Evolutionary conservation across 2,888 invertebrate genomes (phyloP).

Genomic region (Lottia gigantea): DNA sequence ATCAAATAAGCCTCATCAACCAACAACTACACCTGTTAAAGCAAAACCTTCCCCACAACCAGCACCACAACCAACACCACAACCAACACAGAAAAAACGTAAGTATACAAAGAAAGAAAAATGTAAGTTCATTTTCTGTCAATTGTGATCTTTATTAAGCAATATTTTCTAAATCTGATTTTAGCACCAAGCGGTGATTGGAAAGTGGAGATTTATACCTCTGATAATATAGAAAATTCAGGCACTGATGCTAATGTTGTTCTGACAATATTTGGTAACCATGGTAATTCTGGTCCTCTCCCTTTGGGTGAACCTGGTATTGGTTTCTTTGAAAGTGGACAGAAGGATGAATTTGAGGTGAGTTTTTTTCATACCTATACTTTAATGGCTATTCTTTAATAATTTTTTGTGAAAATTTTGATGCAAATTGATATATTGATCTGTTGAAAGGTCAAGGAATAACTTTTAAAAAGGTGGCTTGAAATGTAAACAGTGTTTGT

Average conservation of each 20-base stretch:
- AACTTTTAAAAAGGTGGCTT: no score
- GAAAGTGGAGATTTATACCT: constrained; percentile 50
- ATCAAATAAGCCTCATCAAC: constrained; percentile 16
- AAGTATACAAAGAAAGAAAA: not conserved
- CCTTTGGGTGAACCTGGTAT: constrained; percentile 42
- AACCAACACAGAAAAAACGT: constrained; percentile 10
- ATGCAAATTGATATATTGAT: no score
- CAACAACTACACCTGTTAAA: constrained; percentile 17
- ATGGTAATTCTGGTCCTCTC: constrained; percentile 54
- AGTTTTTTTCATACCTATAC: constrained; percentile 12
- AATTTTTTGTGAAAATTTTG: no score
- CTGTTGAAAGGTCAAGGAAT: no score
- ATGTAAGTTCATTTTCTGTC: no score
- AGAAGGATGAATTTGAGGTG: constrained; percentile 62
- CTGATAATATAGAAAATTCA: constrained; percentile 37
- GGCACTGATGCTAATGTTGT: constrained; percentile 60
- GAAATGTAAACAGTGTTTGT: no score
- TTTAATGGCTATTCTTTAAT: no score
- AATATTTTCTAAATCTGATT: not conserved
- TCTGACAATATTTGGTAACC: constrained; percentile 61
- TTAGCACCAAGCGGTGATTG: constrained; percentile 49
- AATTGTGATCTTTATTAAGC: no score
- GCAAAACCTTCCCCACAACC: constrained; percentile 14
- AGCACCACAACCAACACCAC: not conserved
- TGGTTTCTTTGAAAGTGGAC: constrained; percentile 52